Percentiles rank a stretch among this genome's conserved stretches.
Conservation (phyloP, 2,797 vertebrate genomes). For the Rhinophrynus dorsalis region DNA sequence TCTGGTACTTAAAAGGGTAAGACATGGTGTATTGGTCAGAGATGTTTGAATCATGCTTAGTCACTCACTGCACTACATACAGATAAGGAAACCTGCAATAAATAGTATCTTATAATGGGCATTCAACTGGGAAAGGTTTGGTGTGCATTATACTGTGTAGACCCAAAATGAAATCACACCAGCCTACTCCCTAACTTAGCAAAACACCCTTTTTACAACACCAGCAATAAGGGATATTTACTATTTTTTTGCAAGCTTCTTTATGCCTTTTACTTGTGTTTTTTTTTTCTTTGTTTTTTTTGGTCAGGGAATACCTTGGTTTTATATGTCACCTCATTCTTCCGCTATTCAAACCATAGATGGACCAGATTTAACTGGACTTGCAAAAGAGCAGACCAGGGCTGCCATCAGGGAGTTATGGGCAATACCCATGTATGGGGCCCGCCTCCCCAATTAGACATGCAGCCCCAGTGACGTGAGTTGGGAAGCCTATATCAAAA, state of each 20-base stretch:
- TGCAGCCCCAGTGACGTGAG: no score
- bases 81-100: conserved; percentile 62
- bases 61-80: conserved; percentile 71
- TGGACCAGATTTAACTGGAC: no score
- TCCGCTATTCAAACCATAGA: no score
- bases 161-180: conserved; percentile 56
- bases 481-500: no score
- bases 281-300: conserved; percentile 57
- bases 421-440: no score
- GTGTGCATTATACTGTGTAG: conserved; percentile 53
- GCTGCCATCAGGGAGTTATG: no score
- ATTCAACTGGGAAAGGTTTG: conserved; percentile 64
- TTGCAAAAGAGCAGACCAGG: no score
- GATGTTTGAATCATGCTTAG: conserved; percentile 65
- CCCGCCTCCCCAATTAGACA: no score
- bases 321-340: no score
- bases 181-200: conserved; percentile 66
- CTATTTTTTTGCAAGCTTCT: conserved; percentile 62
- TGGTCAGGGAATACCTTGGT: conserved; percentile 62
- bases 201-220: conserved; percentile 70
- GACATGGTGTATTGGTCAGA: conserved; percentile 68
- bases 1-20: no score
- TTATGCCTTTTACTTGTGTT: conserved; percentile 58
- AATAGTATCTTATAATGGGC: conserved; percentile 60
- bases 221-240: conserved; percentile 81